phyloP scores from a whole-genome alignment of 2,888 invertebrate species.

The Lampropteryx suffumata region DNA sequence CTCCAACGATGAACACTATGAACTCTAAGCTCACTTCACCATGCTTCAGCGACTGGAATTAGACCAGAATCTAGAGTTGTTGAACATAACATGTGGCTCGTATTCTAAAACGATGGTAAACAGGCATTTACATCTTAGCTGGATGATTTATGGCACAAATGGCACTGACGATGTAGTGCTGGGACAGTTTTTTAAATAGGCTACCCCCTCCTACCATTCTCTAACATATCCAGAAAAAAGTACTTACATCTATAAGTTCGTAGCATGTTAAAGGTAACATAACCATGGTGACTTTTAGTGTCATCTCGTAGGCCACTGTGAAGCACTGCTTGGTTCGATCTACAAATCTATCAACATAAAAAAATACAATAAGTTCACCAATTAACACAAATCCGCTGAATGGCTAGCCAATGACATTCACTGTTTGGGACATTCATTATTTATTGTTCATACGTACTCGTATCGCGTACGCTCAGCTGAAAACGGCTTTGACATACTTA shows the following conservation, averaged over 20 bases:
- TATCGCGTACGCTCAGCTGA: slow-evolving; percentile 25
- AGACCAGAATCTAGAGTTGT: too few relatives aligned
- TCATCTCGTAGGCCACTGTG: neutral
- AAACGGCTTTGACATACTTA: too few relatives aligned
- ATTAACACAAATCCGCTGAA: too few relatives aligned
- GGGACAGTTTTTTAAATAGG: too few relatives aligned
- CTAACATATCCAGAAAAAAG: too few relatives aligned
- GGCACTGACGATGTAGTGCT: too few relatives aligned
- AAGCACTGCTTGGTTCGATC: neutral
- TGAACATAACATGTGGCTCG: too few relatives aligned
- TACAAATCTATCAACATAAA: neutral
- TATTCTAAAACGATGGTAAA: too few relatives aligned
- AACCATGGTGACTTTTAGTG: neutral
- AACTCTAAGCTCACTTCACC: slow-evolving; percentile 48
- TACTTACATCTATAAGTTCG: slow-evolving; percentile 3
- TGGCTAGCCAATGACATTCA: too few relatives aligned
- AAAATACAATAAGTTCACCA: neutral
- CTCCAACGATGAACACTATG: slow-evolving; percentile 40
- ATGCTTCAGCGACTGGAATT: slow-evolving; percentile 28
- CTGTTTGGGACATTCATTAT: neutral
- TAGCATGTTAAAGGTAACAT: neutral
- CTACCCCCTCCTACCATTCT: too few relatives aligned
- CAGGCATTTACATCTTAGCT: too few relatives aligned
- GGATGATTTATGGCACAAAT: too few relatives aligned
- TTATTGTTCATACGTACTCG: slow-evolving; percentile 28